phyloP scores from a whole-genome alignment of 2,797 vertebrate genomes.

The Sebastes minor region DNA sequence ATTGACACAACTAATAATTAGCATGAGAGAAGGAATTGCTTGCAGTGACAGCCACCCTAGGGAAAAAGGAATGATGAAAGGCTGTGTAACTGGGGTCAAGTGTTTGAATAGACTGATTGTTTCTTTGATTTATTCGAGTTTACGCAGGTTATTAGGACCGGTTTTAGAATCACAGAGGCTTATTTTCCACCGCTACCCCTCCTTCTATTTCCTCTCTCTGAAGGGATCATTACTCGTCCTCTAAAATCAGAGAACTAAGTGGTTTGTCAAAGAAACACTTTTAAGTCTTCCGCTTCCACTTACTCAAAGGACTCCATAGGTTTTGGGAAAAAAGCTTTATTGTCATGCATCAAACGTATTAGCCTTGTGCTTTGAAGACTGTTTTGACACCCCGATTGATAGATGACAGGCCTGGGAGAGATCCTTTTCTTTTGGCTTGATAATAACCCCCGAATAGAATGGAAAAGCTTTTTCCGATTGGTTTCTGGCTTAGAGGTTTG shows the following conservation, averaged over 20 bases:
- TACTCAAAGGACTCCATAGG: slow-evolving; percentile 64
- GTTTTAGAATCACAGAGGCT: slow-evolving; percentile 50
- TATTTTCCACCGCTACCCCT: slow-evolving; percentile 27
- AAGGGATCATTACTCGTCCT: slow-evolving; percentile 66
- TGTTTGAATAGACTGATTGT: slow-evolving; percentile 56
- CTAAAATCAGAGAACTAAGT: slow-evolving; percentile 71
- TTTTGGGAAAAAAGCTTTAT: slow-evolving; percentile 68
- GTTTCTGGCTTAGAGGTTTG: slow-evolving; percentile 31
- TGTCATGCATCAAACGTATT: slow-evolving; percentile 64
- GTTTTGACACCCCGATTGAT: slow-evolving; percentile 62
- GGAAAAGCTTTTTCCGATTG: slow-evolving; percentile 35
- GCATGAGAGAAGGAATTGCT: slow-evolving; percentile 23
- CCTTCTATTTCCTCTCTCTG: background rate
- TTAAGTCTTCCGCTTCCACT: slow-evolving; percentile 59
- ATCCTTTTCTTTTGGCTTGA: slow-evolving; percentile 47
- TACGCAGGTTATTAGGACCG: slow-evolving; percentile 58
- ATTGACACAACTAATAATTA: slow-evolving; percentile 56
- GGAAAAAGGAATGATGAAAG: slow-evolving; percentile 53
- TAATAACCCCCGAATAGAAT: slow-evolving; percentile 43
- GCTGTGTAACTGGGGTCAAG: slow-evolving; percentile 62
- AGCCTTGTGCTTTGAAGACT: slow-evolving; percentile 59
- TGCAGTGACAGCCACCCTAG: slow-evolving; percentile 37
- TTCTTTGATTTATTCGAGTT: slow-evolving; percentile 62
- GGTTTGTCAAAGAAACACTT: slow-evolving; percentile 75
- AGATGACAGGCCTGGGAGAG: slow-evolving; percentile 60